phyloP scores from a whole-genome alignment of 2,113 vertebrate genomes.

The Aptenodytes patagonicus region DNA sequence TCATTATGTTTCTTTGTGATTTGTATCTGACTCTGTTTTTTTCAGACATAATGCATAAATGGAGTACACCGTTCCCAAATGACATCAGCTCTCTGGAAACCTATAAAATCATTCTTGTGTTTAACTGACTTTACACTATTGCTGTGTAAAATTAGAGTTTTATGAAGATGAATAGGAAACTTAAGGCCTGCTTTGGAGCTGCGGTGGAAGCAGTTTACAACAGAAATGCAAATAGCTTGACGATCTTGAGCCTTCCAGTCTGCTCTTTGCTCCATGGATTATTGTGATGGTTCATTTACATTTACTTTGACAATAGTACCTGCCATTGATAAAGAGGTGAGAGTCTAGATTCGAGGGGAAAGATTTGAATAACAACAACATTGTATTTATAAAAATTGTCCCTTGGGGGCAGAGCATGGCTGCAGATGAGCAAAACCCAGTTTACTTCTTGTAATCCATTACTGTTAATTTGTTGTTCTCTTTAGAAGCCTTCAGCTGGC shows the following conservation, averaged over 20 bases:
- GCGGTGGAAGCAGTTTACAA: not conserved
- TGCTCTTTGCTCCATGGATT: not conserved
- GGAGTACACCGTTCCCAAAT: conserved; percentile 36
- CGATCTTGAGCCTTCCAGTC: not conserved
- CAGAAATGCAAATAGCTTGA: not conserved
- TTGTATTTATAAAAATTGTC: conserved; percentile 48
- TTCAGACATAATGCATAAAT: conserved; percentile 42
- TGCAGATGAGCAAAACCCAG: not conserved
- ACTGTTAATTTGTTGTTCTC: conserved; percentile 8
- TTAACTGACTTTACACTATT: conserved; percentile 49
- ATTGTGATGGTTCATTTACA: not conserved
- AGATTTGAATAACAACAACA: not conserved
- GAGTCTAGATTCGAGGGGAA: not conserved
- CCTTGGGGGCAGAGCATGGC: conserved; percentile 40
- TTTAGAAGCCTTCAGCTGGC: not conserved
- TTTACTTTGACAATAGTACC: not conserved
- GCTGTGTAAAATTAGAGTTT: conserved; percentile 40
- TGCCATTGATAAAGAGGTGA: not conserved
- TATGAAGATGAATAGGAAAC: conserved; percentile 43
- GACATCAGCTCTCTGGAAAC: conserved; percentile 53
- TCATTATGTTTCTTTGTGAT: conserved; percentile 59
- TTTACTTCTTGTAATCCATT: conserved; percentile 22
- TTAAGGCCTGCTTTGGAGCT: not conserved
- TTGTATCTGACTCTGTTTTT: conserved; percentile 55
- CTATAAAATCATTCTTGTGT: conserved; percentile 45